Base-by-base conservation (phyloP, 1,140 invertebrate genomes). In the Danaus melanippus region DNA sequence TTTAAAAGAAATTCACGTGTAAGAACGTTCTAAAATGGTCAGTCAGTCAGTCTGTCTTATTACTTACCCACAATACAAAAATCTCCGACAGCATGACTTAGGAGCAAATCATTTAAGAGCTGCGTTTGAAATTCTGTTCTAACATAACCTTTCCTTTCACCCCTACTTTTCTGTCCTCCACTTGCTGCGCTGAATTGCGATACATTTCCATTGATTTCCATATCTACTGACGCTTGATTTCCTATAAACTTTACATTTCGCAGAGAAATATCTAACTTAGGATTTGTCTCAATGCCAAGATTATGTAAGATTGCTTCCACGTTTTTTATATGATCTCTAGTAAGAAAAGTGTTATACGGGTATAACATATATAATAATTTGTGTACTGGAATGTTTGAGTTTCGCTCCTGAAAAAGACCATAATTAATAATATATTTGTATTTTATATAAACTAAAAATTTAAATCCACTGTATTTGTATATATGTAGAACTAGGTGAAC, bases 41-140 rank as follows among this genome's bases (percentile, higher is more conserved):
- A n/a, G n/a, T n/a, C n/a, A n/a, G n/a, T n/a, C n/a, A n/a, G n/a
- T n/a, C 1, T 11, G 15, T 41, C 4, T 39, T 39, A 12, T 53
- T 42, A 79, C 78, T 76, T 75, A 88, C 88, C 88, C 67, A 98
- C 89, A 8, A 99, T 74, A 80, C 96, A 98, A 68, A 98, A 92
- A 87, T 99, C 97, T 2, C 89, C 90, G 8, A 92, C 90, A 56
- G 90, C 84, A 79, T 96, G 93, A 49, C 92, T 94, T 69, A 95
- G 89, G 15, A 96, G 67, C 72, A 98, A 89, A 55, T 93, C 90
- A 42, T 92, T 88, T 17, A 98, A 76, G n/a, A 97, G 76, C 39
- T 89, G 86, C 63, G 95, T 92, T 75, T 98, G 96, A 76, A 96
- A 95, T 10, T 89, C 86, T 0, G 95, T 95, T 64, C 92, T 89